These are phyloP conservation scores for Rhopalosiphum padi DNA, from an alignment of 1,140 invertebrate genomes.

Conservation along the genomic window DNA sequence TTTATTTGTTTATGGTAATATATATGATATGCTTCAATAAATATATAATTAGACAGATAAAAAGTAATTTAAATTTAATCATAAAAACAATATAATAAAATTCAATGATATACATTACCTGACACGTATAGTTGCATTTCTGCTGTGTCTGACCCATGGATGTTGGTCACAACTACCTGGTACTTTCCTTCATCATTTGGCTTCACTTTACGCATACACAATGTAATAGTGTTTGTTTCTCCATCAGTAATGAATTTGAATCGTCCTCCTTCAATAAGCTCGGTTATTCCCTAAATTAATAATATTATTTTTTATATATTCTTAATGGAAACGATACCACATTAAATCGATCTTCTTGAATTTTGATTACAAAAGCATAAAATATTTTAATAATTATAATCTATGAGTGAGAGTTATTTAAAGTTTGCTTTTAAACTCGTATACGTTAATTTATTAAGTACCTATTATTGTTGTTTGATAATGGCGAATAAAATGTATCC, in stretches of 20 bases:
- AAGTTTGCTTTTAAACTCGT: neutral
- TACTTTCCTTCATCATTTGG: constrained; percentile 98
- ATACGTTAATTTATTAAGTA: neutral
- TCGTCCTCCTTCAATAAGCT: constrained; percentile 90
- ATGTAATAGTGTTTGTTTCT: constrained; percentile 85
- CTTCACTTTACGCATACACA: constrained; percentile 95
- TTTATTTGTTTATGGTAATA: neutral
- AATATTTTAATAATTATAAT: neutral
- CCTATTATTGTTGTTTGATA: neutral
- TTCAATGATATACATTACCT: constrained; percentile 68
- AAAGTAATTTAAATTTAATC: neutral
- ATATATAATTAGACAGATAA: neutral
- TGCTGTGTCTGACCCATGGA: constrained; percentile 91
- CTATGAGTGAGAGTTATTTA: neutral
- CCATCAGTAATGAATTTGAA: constrained; percentile 92
- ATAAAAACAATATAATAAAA: neutral
- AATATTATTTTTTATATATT: neutral
- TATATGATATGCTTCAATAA: neutral
- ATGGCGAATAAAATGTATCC: neutral
- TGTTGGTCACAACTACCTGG: constrained; percentile 89
- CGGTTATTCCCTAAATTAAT: constrained; percentile 72
- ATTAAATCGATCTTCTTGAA: neutral
- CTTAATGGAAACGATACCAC: neutral
- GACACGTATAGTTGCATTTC: constrained; percentile 96
- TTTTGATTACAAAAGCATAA: neutral